Base-by-base conservation (phyloP, 2,113 vertebrate genomes). In the Atrichornis clamosus region DNA sequence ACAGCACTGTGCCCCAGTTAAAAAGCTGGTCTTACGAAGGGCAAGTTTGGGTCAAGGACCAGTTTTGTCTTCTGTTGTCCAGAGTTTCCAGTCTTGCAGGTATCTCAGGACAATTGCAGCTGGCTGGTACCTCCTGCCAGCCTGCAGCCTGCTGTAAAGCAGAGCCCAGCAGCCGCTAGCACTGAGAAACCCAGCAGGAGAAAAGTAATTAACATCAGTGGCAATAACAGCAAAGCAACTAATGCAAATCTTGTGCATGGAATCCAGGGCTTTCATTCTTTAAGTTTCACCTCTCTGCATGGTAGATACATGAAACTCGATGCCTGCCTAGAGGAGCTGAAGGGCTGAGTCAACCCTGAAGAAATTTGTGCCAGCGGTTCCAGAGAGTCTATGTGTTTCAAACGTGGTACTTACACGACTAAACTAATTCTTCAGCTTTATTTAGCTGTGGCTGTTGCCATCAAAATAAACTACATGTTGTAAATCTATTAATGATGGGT, bases 341-440 rank as follows among this genome's bases (percentile, higher is more conserved):
- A 75, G 42, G 47, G 44, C 35, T 93, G 82, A 84, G 47, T 92
- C 72, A 90, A 24, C 22, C 7, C 32, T 87, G 39, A 12, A 68
- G 83, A 93, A 42, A 68, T 68, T 84, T 81, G 63, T 86, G 26
- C 9, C 35, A 39, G 39, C 0, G n/a, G 60, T 97, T 96, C 79
- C 83, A 92, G 64, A 74, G 33, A 90, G 76, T 88, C 93, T 81
- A 94, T 83, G 64, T 94, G 72, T 84, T 78, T 84, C 82, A 86
- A 64, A 81, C 3, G 7, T 64, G 52, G 33, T 87, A 37, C 28
- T 92, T 72, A 56, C 22, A 84, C 52, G 23, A n/a, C 46, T 77
- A 50, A 92, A 65, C 35, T 52, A 63, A 56, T 37, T 87, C 37
- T 91, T 77, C 39, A 53, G 49, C 79, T 95, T 87, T 70, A 73